Conservation (phyloP, 2,113 vertebrate genomes). For the Cyanoramphus novaezelandiae region DNA sequence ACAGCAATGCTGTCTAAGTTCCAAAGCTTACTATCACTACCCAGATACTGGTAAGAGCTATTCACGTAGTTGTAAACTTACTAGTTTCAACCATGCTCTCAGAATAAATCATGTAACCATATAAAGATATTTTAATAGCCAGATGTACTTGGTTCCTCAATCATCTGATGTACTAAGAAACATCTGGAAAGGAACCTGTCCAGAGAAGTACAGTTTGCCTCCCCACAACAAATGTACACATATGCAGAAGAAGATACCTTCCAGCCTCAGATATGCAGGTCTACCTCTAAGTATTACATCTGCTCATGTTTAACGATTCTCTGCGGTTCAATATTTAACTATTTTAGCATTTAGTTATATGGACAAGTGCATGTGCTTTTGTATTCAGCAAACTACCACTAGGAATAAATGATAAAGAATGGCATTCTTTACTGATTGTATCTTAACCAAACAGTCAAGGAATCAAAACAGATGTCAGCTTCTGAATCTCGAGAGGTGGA, state of each 20-base stretch:
- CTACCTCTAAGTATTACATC: conserved; percentile 17
- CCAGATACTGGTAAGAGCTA: conserved; percentile 47
- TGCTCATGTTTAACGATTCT: conserved; percentile 40
- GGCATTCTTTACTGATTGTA: not conserved
- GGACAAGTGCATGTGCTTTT: conserved; percentile 42
- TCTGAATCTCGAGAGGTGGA: conserved; percentile 45
- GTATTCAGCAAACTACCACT: conserved; percentile 27
- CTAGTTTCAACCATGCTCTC: conserved; percentile 37
- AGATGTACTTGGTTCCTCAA: conserved; percentile 63
- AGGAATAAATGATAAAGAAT: conserved; percentile 49
- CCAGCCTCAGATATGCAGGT: conserved; percentile 34
- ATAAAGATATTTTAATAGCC: conserved; percentile 72
- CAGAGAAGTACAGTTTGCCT: conserved; percentile 49
- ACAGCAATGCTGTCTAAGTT: conserved; percentile 26
- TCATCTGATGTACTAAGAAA: conserved; percentile 66
- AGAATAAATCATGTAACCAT: conserved; percentile 63
- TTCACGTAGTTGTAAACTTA: conserved; percentile 31
- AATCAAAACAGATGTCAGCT: conserved; percentile 63
- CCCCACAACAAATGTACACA: conserved; percentile 8
- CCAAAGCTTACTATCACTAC: conserved; percentile 20
- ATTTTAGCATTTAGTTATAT: conserved; percentile 26
- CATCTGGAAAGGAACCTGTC: conserved; percentile 72
- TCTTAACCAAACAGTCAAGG: conserved; percentile 14
- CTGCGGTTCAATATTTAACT: conserved; percentile 52
- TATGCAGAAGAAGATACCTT: not conserved